These are phyloP conservation scores for Sphaerophoria rueppellii DNA, from an alignment of 2,888 invertebrate species.

Conservation along the genomic window DNA sequence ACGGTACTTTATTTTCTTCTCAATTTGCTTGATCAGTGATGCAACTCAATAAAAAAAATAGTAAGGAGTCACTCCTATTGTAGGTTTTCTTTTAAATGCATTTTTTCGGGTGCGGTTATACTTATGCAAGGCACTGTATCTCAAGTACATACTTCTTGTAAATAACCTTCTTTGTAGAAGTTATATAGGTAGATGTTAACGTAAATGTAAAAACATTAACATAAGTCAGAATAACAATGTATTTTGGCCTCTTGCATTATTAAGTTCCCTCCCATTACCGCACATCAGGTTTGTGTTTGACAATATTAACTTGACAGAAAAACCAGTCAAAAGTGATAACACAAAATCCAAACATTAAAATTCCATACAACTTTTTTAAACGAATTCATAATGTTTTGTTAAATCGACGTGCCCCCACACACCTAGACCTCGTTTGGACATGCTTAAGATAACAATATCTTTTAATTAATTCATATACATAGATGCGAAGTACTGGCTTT, in stretches of 20 bases:
- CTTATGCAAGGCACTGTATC: too few relatives aligned
- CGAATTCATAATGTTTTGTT: neutral
- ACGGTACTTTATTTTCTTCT: too few relatives aligned
- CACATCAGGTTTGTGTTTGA: conserved; percentile 1
- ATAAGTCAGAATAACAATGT: neutral
- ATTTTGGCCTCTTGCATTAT: neutral
- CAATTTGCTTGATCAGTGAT: too few relatives aligned
- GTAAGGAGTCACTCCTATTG: too few relatives aligned
- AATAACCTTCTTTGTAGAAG: too few relatives aligned
- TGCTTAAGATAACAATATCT: conserved; percentile 3
- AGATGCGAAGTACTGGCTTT: neutral
- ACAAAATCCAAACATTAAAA: neutral
- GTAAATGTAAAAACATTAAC: neutral
- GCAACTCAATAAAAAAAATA: too few relatives aligned
- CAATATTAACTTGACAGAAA: neutral
- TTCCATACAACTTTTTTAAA: conserved; percentile 14
- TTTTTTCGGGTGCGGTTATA: too few relatives aligned
- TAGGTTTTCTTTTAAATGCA: too few relatives aligned
- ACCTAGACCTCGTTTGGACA: neutral
- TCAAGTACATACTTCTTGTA: too few relatives aligned
- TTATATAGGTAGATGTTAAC: neutral
- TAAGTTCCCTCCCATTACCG: neutral
- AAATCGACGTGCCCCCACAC: conserved; percentile 2
- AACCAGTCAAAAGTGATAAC: conserved; percentile 7
- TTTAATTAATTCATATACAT: conserved; percentile 6